Conservation (phyloP, 2,888 invertebrate species). For the Bombyx huttoni region DNA sequence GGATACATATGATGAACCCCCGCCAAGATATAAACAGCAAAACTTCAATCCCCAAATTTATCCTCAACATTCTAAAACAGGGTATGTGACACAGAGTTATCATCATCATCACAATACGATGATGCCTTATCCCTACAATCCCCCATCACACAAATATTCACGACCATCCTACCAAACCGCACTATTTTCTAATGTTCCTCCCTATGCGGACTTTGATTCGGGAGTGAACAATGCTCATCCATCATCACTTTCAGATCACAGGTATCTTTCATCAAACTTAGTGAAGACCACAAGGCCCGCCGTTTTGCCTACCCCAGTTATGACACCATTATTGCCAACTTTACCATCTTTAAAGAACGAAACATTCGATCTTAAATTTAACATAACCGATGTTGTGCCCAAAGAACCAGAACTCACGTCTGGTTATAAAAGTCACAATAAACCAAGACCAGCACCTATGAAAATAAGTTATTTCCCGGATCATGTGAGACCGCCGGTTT, state of each 20-base stretch:
- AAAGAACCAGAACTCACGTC: constrained; percentile 29
- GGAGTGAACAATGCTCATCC: constrained; percentile 12
- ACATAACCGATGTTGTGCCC: constrained; percentile 28
- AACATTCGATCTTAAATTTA: constrained; percentile 16
- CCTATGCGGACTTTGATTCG: constrained; percentile 7
- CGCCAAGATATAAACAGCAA: constrained; percentile 25
- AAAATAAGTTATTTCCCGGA: constrained; percentile 46
- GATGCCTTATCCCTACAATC: constrained; percentile 35
- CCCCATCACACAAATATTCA: constrained; percentile 29
- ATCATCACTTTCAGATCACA: constrained; percentile 23
- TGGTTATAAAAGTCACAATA: constrained; percentile 27
- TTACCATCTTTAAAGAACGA: constrained; percentile 19
- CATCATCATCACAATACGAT: constrained; percentile 33
- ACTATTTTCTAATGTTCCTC: constrained; percentile 20
- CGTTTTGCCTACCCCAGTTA: constrained; percentile 39
- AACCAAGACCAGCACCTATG: constrained; percentile 26
- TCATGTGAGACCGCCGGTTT: constrained; percentile 52
- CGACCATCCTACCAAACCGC: constrained; percentile 34
- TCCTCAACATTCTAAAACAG: constrained; percentile 35
- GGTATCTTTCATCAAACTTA: constrained; percentile 27
- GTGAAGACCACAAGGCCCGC: constrained; percentile 44
- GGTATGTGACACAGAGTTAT: constrained; percentile 20
- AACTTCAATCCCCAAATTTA: constrained; percentile 21
- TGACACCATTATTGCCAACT: constrained; percentile 5
- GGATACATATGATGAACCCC: constrained; percentile 28